These are phyloP conservation scores for Pycnomerus fuliginosus DNA, from an alignment of 2,888 invertebrate genomes.

Conservation along the genomic window DNA sequence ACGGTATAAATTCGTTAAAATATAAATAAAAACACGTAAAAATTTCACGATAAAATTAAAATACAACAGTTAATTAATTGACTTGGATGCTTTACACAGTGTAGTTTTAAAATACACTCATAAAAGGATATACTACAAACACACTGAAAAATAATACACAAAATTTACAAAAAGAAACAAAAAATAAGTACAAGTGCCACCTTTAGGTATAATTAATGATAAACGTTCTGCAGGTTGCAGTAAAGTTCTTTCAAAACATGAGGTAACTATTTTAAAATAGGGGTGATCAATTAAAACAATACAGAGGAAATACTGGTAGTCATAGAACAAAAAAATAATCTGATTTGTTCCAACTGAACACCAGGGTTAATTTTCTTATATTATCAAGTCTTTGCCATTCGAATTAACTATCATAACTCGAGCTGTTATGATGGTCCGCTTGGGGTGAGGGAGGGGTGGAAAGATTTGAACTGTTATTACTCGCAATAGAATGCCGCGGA, in stretches of 20 bases:
- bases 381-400: constrained; percentile 18
- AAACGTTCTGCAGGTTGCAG: constrained; percentile 9
- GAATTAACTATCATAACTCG: constrained; percentile 64
- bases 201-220: constrained; percentile 28
- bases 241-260: constrained; percentile 26
- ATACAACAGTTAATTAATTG: constrained; percentile 41
- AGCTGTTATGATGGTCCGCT: constrained; percentile 65
- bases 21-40: constrained; percentile 27
- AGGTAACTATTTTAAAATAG: constrained; percentile 43
- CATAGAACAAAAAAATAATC: not conserved
- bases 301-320: too few relatives aligned
- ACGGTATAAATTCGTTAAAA: constrained; percentile 5
- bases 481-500: constrained; percentile 71
- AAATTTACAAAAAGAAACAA: constrained; percentile 24
- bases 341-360: not conserved
- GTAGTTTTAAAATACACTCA: constrained; percentile 28
- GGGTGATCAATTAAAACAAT: too few relatives aligned
- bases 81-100: constrained; percentile 40
- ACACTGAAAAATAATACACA: constrained; percentile 31
- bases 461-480: constrained; percentile 72
- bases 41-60: constrained; percentile 30
- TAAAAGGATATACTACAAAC: constrained; percentile 24
- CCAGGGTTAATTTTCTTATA: not conserved
- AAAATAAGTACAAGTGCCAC: constrained; percentile 44
- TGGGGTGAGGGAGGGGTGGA: constrained; percentile 71